Evolutionary conservation across 2,113 vertebrate species (phyloP).

Genomic region (Chaetodon trifascialis): DNA sequence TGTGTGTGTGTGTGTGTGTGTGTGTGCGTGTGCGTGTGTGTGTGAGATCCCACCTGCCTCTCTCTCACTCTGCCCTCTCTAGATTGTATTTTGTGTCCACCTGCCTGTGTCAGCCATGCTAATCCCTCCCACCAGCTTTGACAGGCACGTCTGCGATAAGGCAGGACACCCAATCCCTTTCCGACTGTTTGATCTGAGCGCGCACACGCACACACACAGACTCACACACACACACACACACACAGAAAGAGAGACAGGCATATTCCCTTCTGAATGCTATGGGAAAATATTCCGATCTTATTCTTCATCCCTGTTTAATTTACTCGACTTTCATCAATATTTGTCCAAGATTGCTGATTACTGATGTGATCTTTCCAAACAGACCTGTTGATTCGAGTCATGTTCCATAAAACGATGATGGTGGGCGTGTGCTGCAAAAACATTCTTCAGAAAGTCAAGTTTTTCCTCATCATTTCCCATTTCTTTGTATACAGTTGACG

Average conservation of each 20-base stretch:
- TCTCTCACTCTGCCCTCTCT: constrained; percentile 29
- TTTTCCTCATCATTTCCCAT: no score
- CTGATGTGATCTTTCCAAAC: neutral
- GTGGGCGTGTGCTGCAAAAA: no score
- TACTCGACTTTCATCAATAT: neutral
- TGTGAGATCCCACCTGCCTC: constrained; percentile 57
- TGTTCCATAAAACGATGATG: no score
- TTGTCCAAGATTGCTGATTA: neutral
- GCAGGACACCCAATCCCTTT: constrained; percentile 73
- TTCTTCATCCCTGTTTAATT: neutral
- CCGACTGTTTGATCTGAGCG: constrained; percentile 71
- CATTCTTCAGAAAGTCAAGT: no score
- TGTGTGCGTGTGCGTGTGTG: constrained; percentile 37
- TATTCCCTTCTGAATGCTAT: neutral
- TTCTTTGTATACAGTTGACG: no score
- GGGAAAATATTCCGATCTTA: neutral
- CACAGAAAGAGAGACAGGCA: no score
- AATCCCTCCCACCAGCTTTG: constrained; percentile 79
- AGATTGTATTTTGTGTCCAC: constrained; percentile 65
- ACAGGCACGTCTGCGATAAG: constrained; percentile 80
- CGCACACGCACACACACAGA: neutral
- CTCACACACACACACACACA: neutral
- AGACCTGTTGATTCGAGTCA: neutral
- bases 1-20: constrained; percentile 12
- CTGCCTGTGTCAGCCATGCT: constrained; percentile 67